Evolutionary conservation across 2,113 vertebrate species (phyloP), one percentile per base, ranked within the genome.

Genomic region (Phylloscopus trochilus): DNA sequence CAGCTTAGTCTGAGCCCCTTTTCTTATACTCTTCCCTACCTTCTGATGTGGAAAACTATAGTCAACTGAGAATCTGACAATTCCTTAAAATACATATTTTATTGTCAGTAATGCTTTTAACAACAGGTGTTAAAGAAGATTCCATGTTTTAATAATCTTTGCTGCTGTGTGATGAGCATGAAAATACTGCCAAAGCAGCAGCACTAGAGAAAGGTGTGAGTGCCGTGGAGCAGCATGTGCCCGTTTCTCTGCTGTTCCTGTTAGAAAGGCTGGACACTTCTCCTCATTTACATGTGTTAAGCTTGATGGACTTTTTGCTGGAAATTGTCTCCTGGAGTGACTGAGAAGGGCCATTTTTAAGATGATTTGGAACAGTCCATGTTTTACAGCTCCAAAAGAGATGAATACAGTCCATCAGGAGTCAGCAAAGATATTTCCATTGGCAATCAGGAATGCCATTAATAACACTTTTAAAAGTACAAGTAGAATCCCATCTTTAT

Each of bases 401-500:
- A 80, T 66, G 0, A 85, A 80, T 22, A 22, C 3, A 47, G 46
- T 58, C 51, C 62, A 70, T 53, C 43, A 73, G 72, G 31, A 95
- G 33, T 77, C 55, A 51, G 51, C 43, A 93, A 72, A 90, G 51
- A 7, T 55, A 77, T 70, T 94, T 92, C 90, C 43, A 80, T 4
- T 88, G 47, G 55, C 73, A 85, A 62, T 58, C 63, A 63, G 75
- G 20, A 95, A 90, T 66, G 23, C 7, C 62, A 69, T 90, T 94
- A 94, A 66, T 62, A 95, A 82, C 46, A 60, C 35, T 79, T 77
- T 55, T 63, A 74, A 76, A 93, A 80, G 46, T 35, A 69, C 2
- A 8, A 73, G 23, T 30, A 90, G 75, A 95, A 93, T 74, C 86
- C 46, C 72, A 47, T 53, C 78, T 62, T 88, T 85, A 92, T 86